Percentiles rank a stretch among this genome's conserved stretches.
Evolutionary conservation across 1,140 invertebrate genomes (phyloP).

Genomic region (Tenebrio molitor): DNA sequence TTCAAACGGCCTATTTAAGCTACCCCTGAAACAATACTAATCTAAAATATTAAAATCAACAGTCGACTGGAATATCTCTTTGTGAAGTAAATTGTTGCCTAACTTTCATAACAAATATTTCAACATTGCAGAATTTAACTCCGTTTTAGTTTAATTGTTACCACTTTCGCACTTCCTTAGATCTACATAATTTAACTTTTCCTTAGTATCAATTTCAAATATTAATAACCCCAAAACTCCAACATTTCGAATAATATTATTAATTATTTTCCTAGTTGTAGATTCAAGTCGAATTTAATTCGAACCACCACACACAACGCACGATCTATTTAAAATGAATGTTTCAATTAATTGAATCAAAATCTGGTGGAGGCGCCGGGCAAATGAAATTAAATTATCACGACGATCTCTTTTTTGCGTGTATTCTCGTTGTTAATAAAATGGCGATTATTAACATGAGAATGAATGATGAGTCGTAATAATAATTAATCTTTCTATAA

Average conservation of each 20-base stretch:
- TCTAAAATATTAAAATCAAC: slow-evolving; percentile 11
- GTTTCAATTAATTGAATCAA: background rate
- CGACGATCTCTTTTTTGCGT: background rate
- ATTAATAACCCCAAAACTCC: background rate
- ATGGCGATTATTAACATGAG: background rate
- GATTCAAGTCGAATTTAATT: background rate
- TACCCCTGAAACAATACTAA: slow-evolving; percentile 1
- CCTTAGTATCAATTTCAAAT: background rate
- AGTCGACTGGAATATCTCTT: background rate
- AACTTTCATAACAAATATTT: slow-evolving; percentile 8
- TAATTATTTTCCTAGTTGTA: too few species aligned
- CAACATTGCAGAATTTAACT: background rate
- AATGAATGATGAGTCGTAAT: slow-evolving; percentile 6
- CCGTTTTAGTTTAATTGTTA: slow-evolving; percentile 8
- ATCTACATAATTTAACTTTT: background rate
- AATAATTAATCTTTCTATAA: slow-evolving; percentile 23
- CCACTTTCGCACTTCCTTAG: background rate
- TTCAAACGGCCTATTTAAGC: background rate
- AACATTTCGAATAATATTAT: background rate
- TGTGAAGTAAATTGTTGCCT: background rate
- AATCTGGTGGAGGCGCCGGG: background rate
- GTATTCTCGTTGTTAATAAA: background rate
- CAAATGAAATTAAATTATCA: slow-evolving; percentile 1
- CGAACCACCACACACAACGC: too few species aligned
- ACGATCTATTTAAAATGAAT: too few species aligned